Evolutionary conservation across 1,140 invertebrate genomes (phyloP).

Genomic region (Aphaenogaster rudis): DNA sequence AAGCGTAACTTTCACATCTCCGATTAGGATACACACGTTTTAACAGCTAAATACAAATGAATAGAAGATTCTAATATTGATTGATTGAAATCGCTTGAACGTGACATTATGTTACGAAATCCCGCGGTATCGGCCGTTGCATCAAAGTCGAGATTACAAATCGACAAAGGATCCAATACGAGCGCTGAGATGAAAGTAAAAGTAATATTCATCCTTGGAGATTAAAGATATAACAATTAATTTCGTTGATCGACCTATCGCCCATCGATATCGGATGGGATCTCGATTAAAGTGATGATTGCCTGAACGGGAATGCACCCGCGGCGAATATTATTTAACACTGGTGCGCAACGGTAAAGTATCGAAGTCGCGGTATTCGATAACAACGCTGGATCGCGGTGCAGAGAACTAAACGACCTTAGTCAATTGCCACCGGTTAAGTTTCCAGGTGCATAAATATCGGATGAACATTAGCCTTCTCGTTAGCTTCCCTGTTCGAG

Average conservation of each 20-base stretch:
- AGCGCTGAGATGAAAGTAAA: constrained; percentile 17
- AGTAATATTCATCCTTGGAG: constrained; percentile 19
- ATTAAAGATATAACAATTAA: constrained; percentile 34
- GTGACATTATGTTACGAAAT: constrained; percentile 12
- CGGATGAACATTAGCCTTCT: constrained; percentile 45
- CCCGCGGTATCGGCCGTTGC: neutral
- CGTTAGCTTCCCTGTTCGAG: neutral
- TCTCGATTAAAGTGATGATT: constrained; percentile 28
- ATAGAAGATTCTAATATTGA: neutral
- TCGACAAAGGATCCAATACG: neutral
- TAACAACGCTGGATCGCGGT: neutral
- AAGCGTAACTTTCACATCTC: constrained; percentile 5
- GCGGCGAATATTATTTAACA: constrained; percentile 46
- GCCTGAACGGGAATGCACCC: neutral
- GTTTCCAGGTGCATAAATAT: constrained; percentile 38
- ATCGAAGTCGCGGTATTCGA: neutral
- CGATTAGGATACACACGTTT: neutral
- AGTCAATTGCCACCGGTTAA: neutral
- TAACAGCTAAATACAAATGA: neutral
- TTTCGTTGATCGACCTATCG: neutral
- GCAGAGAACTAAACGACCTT: neutral
- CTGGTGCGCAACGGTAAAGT: neutral
- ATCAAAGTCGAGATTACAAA: constrained; percentile 8
- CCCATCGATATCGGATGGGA: constrained; percentile 5
- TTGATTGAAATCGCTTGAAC: constrained; percentile 13